Evolutionary conservation across 2,797 vertebrate genomes (phyloP).

Genomic region (Parotocinclus haroldoi): DNA sequence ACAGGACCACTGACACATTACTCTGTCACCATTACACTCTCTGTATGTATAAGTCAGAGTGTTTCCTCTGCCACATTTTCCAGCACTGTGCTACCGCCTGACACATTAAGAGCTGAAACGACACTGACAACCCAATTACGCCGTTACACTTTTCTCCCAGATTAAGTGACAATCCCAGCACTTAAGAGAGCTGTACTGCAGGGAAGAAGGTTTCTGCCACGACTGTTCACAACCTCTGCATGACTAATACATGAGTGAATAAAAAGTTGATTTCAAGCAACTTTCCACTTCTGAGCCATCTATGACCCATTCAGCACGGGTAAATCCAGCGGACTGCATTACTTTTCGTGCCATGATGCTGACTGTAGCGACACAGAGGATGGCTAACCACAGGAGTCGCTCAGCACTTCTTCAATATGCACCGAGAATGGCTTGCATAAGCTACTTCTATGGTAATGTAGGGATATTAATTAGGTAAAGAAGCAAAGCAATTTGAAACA

Average conservation of each 20-base stretch:
- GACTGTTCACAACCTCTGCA: conserved; percentile 19
- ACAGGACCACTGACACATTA: conserved; percentile 76
- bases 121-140: conserved; percentile 12
- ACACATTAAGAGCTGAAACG: conserved; percentile 24
- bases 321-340: conserved; percentile 27
- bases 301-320: conserved; percentile 60
- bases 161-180: conserved; percentile 26
- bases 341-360: no score
- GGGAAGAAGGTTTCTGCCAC: conserved; percentile 15
- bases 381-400: conserved; percentile 72
- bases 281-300: conserved; percentile 29
- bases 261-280: conserved; percentile 43
- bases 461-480: no score
- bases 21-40: conserved; percentile 61
- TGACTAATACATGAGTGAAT: conserved; percentile 37
- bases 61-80: conserved; percentile 5
- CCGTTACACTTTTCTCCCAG: conserved; percentile 3
- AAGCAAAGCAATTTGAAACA: no score
- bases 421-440: conserved; percentile 64
- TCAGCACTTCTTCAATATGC: conserved; percentile 60
- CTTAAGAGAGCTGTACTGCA: conserved; percentile 15
- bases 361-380: conserved; percentile 47
- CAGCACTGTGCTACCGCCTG: background rate
- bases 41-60: conserved; percentile 29
- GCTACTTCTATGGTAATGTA: conserved; percentile 47